These are phyloP conservation scores for Smittia sp. DNA, from an alignment of 2,888 invertebrate genomes.

Conservation along the genomic window DNA sequence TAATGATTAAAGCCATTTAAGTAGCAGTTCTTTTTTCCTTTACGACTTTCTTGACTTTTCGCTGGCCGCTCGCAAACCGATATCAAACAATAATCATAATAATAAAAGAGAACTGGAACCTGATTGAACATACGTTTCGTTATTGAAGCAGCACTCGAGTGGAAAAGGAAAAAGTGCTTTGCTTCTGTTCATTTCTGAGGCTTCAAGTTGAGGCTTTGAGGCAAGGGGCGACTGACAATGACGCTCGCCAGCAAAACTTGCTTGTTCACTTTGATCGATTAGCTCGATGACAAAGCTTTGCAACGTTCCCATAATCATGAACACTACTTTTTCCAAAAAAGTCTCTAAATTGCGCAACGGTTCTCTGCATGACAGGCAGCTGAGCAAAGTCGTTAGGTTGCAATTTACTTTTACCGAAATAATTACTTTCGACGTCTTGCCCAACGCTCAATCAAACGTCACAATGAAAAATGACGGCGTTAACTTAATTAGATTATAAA, in stretches of 20 bases:
- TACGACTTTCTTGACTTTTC: constrained; percentile 32
- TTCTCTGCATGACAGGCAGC: too few species aligned
- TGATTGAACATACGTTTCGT: not conserved
- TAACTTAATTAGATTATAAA: constrained; percentile 35
- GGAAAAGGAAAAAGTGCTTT: too few species aligned
- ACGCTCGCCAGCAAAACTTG: too few species aligned
- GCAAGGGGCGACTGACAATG: too few species aligned
- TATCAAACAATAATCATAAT: constrained; percentile 9
- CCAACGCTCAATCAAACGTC: not conserved
- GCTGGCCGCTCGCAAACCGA: not conserved
- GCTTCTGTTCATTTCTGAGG: too few species aligned
- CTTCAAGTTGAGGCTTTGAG: too few species aligned
- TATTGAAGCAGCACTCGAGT: too few species aligned
- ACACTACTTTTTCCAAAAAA: too few species aligned
- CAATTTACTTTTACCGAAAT: constrained; percentile 26
- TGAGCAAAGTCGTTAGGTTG: constrained; percentile 5
- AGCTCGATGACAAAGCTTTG: too few species aligned
- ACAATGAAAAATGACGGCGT: not conserved
- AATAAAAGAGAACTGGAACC: not conserved
- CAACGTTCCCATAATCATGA: too few species aligned
- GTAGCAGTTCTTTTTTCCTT: constrained; percentile 23
- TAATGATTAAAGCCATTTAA: constrained; percentile 28
- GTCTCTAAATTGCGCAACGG: too few species aligned
- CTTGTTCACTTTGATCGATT: too few species aligned
- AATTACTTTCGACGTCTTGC: constrained; percentile 18